A percentile compares a stretch with the other conserved stretches of the same genome.
Conservation (phyloP, 2,113 vertebrate genomes). For the Lophotis ruficrista region DNA sequence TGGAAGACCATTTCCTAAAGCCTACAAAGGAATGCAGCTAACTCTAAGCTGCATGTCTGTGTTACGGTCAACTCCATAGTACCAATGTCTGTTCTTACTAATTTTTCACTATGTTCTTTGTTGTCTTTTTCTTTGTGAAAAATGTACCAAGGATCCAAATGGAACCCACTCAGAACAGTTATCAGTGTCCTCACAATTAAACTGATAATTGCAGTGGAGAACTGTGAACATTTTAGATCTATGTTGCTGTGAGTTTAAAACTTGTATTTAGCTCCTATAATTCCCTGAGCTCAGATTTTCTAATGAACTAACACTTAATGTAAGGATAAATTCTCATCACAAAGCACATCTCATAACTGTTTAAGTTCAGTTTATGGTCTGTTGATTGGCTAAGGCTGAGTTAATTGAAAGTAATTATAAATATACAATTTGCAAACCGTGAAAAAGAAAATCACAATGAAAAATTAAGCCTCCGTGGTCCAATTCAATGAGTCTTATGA, state of each 20-base stretch:
- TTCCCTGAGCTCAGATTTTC: conserved; percentile 59
- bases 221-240: conserved; percentile 46
- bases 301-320: conserved; percentile 74
- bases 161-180: not conserved
- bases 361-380: conserved; percentile 72
- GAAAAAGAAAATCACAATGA: conserved; percentile 58
- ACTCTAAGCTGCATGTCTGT: not conserved
- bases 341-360: conserved; percentile 66
- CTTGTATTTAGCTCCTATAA: conserved; percentile 54
- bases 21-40: not conserved
- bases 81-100: not conserved
- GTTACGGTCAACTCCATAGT: not conserved
- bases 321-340: conserved; percentile 72
- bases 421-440: conserved; percentile 65
- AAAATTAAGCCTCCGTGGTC: conserved; percentile 51
- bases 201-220: conserved; percentile 8
- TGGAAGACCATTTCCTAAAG: not conserved
- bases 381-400: conserved; percentile 68
- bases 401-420: conserved; percentile 79
- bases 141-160: not conserved
- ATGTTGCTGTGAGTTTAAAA: conserved; percentile 50
- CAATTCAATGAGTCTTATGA: conserved; percentile 35
- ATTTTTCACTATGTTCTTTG: not conserved
- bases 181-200: not conserved
- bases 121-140: not conserved